phyloP scores from a whole-genome alignment of 2,797 vertebrate species.

The Channa striata region DNA sequence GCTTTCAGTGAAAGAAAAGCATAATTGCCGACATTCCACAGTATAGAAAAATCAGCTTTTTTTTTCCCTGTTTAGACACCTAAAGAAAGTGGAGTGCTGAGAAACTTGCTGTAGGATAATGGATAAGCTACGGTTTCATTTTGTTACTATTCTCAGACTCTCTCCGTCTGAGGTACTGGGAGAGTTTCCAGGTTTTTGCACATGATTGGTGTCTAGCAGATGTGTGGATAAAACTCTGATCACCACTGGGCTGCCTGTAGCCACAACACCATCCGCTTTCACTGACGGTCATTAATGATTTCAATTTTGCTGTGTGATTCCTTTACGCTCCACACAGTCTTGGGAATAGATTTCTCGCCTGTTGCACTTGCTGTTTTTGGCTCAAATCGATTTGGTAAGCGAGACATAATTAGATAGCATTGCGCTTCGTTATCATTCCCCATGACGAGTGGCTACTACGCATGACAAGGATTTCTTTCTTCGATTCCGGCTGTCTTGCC shows the following conservation, averaged over 20 bases:
- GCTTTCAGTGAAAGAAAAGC: constrained; percentile 5
- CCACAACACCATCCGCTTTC: constrained; percentile 45
- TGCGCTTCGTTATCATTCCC: constrained; percentile 69
- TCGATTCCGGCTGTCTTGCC: constrained; percentile 36
- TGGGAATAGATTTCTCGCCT: constrained; percentile 75
- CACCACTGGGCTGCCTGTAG: constrained; percentile 63
- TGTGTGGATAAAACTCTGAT: constrained; percentile 69
- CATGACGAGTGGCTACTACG: constrained; percentile 35
- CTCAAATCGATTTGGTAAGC: constrained; percentile 77
- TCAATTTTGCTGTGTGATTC: constrained; percentile 74
- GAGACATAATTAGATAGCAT: constrained; percentile 76
- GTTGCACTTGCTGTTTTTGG: constrained; percentile 75
- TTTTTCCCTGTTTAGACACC: constrained; percentile 31
- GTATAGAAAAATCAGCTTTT: constrained; percentile 6
- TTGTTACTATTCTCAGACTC: constrained; percentile 43
- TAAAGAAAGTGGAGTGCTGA: constrained; percentile 47
- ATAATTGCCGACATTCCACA: background rate
- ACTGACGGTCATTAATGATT: constrained; percentile 79
- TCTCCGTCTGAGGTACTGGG: constrained; percentile 51
- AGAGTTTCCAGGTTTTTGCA: constrained; percentile 67
- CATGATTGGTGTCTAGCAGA: constrained; percentile 67
- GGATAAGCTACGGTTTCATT: constrained; percentile 61
- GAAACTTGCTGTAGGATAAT: constrained; percentile 52
- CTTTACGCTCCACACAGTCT: constrained; percentile 50
- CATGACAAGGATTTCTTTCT: constrained; percentile 40